Base-by-base conservation (phyloP, 1,140 invertebrate genomes). In the Caerostris darwini region DNA sequence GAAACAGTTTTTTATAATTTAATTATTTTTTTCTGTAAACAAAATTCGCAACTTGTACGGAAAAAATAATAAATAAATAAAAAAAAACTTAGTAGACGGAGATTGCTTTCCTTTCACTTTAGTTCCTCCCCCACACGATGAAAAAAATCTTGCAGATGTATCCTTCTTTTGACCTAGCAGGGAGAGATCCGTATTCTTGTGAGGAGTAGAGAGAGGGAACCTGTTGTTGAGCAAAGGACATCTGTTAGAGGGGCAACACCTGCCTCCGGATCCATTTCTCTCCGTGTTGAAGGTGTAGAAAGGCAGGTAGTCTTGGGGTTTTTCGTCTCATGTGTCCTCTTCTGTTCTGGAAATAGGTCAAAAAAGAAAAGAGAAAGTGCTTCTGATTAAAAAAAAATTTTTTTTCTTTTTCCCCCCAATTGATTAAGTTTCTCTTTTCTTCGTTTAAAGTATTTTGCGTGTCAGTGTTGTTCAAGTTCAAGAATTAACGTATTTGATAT, bases 81-180 rank as follows among this genome's bases (percentile, higher is more conserved):
- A 34, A 5, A 77, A 71, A 8, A 34, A 53, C 34, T 50, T 77
- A 3, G 34, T 77, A 19, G 50, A 77, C 14, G 10, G 10, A 77
- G 7, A 50, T 77, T 77, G 50, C 34, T 53, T 34, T 50, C 71
- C 10, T 12, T 2, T 34, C 10, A 50, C 7, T 71, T 77, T 53
- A 53, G 53, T 77, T 71, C 69, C 50, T 53, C 10, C 71, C 69
- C 71, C 19, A 50, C 34, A n/a, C 5, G 17, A 69, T 19, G 19
- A n/a, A 69, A n/a, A 19, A 4, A 77, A 3, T 19, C 17, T 67
- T 14, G 61, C 71, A 77, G 71, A 34, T 77, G 71, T 50, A 12
- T 12, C 71, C 34, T 34, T 77, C 71, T 12, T 77, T 50, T 77
- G 71, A 77, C 71, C 71, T 77, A 50, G 71, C 50, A 77, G 71